A percentile compares a stretch with the other conserved stretches of the same genome.
These are phyloP conservation scores for Chrosomus eos DNA, from an alignment of 2,797 vertebrate genomes.

Conservation along the genomic window DNA sequence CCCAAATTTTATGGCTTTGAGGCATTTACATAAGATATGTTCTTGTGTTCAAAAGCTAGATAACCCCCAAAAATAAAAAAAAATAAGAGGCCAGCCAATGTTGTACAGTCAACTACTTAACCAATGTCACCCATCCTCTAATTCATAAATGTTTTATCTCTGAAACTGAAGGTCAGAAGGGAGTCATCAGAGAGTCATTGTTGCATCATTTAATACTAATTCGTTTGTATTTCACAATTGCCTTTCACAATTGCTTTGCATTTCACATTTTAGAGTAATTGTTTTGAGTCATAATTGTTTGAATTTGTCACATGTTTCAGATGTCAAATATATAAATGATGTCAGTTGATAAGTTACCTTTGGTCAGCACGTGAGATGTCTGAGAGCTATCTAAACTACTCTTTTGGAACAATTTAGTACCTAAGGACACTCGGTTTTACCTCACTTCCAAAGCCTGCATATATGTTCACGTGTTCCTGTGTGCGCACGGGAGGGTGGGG, in stretches of 20 bases:
- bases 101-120: not conserved
- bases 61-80: not conserved
- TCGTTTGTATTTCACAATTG: not conserved
- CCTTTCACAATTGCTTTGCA: not conserved
- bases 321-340: not conserved
- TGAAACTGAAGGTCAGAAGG: not conserved
- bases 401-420: not conserved
- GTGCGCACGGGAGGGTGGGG: conserved; percentile 11
- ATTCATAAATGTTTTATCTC: not conserved
- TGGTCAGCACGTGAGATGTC: not conserved
- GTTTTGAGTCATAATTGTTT: not conserved
- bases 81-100: not conserved
- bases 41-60: not conserved
- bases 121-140: not conserved
- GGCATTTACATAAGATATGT: not conserved
- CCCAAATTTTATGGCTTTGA: not conserved
- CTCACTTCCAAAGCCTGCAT: not conserved
- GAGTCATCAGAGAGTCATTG: not conserved
- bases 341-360: not conserved
- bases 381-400: conserved; percentile 1
- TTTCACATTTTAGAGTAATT: not conserved
- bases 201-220: not conserved
- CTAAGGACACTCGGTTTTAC: not conserved
- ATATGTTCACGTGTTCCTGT: conserved; percentile 1
- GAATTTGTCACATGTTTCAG: not conserved